phyloP scores from a whole-genome alignment of 2,888 invertebrate genomes.

The Andricus curvator region DNA sequence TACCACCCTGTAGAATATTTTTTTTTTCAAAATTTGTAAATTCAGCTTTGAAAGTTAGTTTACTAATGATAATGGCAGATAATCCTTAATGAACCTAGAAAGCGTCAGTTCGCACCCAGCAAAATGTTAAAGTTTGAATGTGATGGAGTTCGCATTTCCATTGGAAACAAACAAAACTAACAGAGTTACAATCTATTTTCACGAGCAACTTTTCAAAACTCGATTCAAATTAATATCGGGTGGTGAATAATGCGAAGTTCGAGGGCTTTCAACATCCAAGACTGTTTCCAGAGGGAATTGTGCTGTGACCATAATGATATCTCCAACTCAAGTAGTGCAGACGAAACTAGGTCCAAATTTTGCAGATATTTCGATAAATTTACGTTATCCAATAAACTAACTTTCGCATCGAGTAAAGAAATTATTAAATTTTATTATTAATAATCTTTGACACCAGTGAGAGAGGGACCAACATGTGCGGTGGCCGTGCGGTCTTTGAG shows the following conservation, averaged over 20 bases:
- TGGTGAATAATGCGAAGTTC: conserved; percentile 27
- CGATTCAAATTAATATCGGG: conserved; percentile 32
- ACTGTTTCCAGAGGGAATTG: conserved; percentile 6
- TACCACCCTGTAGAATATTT: no score
- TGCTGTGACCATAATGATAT: conserved; percentile 13
- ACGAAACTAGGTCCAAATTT: conserved; percentile 18
- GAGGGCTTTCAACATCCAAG: conserved; percentile 16
- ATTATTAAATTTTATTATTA: no score
- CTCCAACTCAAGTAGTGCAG: conserved; percentile 2
- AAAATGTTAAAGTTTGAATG: neutral
- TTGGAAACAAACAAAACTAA: conserved; percentile 10
- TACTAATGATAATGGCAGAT: neutral
- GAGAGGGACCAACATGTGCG: no score
- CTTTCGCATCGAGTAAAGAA: no score
- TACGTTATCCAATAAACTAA: no score
- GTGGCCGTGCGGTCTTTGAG: no score
- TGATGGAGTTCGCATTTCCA: neutral
- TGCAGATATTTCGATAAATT: conserved; percentile 6
- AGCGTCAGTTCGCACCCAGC: neutral
- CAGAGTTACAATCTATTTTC: conserved; percentile 18
- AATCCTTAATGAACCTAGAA: neutral
- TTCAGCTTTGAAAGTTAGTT: neutral
- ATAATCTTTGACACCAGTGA: no score
- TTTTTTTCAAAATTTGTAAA: neutral
- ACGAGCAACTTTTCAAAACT: conserved; percentile 14